phyloP scores from a whole-genome alignment of 2,113 vertebrate species.

The Colius striatus region DNA sequence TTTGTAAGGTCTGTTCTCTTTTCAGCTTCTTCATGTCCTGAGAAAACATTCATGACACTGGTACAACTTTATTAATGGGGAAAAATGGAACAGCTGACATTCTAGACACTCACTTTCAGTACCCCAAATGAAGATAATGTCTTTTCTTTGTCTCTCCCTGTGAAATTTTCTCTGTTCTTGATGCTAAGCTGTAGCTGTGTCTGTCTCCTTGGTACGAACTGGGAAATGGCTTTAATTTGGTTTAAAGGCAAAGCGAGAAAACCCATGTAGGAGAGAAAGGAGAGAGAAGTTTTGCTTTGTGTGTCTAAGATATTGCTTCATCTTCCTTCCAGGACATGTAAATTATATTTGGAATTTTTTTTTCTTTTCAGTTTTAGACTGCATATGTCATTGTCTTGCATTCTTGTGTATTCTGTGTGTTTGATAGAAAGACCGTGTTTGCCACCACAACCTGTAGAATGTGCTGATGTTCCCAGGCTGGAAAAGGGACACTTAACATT shows the following conservation, averaged over 20 bases:
- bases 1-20: neutral
- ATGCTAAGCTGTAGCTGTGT: neutral
- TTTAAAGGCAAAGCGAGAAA: neutral
- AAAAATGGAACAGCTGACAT: neutral
- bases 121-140: neutral
- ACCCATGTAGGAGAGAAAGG: neutral
- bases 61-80: neutral
- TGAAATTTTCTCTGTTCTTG: neutral
- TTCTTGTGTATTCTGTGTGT: neutral
- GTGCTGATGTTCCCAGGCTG: neutral
- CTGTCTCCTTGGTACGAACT: neutral
- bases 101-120: neutral
- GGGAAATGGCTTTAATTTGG: neutral
- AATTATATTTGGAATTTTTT: neutral
- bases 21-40: neutral
- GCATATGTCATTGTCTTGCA: neutral
- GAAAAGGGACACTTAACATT: neutral
- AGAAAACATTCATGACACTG: neutral
- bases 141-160: neutral
- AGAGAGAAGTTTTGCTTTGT: neutral
- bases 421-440: constrained; percentile 30
- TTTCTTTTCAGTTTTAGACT: neutral
- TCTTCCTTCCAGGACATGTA: neutral
- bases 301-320: neutral
- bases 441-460: neutral